phyloP scores from a whole-genome alignment of 2,888 invertebrate genomes.

The Mystacides longicornis region DNA sequence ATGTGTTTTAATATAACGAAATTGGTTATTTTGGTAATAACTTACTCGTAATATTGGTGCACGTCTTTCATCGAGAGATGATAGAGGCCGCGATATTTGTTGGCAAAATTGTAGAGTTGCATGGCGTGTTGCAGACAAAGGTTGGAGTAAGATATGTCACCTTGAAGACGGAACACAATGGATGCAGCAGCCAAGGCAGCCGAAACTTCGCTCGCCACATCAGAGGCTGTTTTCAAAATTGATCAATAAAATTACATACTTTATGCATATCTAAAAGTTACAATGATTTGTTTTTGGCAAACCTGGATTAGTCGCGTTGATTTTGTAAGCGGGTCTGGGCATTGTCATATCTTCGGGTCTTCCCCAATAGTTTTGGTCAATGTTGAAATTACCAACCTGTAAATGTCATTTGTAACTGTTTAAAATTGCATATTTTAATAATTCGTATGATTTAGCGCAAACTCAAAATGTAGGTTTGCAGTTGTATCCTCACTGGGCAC shows the following conservation, averaged over 20 bases:
- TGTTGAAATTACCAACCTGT: slow-evolving; percentile 45
- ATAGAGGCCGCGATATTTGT: slow-evolving; percentile 41
- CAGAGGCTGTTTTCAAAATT: slow-evolving; percentile 39
- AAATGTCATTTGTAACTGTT: neutral
- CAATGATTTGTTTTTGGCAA: neutral
- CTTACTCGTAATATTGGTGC: slow-evolving; percentile 43
- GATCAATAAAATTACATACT: neutral
- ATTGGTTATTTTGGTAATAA: slow-evolving; percentile 7
- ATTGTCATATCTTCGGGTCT: slow-evolving; percentile 54
- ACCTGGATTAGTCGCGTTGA: slow-evolving; percentile 48
- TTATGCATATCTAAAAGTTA: neutral
- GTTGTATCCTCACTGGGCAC: no score
- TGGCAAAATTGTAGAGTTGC: slow-evolving; percentile 47
- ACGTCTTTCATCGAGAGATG: slow-evolving; percentile 46
- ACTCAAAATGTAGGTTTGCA: no score
- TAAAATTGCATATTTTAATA: slow-evolving; percentile 41
- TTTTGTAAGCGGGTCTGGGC: slow-evolving; percentile 50
- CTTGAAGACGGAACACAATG: slow-evolving; percentile 38
- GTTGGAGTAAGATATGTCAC: slow-evolving; percentile 38
- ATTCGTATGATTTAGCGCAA: slow-evolving; percentile 40
- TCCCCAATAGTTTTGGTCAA: slow-evolving; percentile 55
- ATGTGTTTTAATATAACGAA: neutral
- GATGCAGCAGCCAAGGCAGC: slow-evolving; percentile 51
- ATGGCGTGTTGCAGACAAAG: slow-evolving; percentile 41
- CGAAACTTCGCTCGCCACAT: slow-evolving; percentile 53